A percentile compares a stretch with the other conserved stretches of the same genome.
Conservation (phyloP, 2,113 vertebrate species). For the Cinclus mexicanus region DNA sequence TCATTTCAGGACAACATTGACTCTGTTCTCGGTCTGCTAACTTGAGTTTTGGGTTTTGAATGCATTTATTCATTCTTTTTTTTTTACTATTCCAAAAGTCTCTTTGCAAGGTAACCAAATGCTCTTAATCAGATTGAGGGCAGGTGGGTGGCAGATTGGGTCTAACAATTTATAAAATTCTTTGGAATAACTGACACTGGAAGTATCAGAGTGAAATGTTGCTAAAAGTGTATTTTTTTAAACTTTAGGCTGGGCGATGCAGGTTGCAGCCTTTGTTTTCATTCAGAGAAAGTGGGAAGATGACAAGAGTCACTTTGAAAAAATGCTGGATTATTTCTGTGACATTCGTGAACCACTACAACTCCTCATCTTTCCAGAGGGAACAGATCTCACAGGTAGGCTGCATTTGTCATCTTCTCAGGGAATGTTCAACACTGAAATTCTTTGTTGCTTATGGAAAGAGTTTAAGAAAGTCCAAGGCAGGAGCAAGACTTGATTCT, state of each 20-base stretch:
- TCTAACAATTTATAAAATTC: neutral
- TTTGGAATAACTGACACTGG: neutral
- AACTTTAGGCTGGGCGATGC: conserved; percentile 95
- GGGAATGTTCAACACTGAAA: neutral
- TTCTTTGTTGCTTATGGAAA: neutral
- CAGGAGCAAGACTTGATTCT: neutral
- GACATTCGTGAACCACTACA: conserved; percentile 92
- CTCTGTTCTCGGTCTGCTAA: neutral
- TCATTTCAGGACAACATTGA: neutral
- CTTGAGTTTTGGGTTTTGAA: neutral
- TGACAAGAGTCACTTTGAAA: conserved; percentile 88
- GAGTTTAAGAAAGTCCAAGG: neutral
- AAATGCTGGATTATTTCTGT: conserved; percentile 96
- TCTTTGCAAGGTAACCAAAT: neutral
- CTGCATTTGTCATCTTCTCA: neutral
- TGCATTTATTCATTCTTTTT: neutral
- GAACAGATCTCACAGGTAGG: conserved; percentile 95
- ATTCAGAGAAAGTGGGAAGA: conserved; percentile 93
- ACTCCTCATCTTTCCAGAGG: conserved; percentile 95
- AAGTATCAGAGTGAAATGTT: neutral
- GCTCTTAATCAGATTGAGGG: neutral
- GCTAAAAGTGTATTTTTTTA: conserved; percentile 31
- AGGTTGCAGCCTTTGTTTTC: conserved; percentile 94
- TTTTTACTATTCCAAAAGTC: neutral
- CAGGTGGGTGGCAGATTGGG: neutral